phyloP scores from a whole-genome alignment of 1,140 invertebrate species.

The Tetraneura akinire region DNA sequence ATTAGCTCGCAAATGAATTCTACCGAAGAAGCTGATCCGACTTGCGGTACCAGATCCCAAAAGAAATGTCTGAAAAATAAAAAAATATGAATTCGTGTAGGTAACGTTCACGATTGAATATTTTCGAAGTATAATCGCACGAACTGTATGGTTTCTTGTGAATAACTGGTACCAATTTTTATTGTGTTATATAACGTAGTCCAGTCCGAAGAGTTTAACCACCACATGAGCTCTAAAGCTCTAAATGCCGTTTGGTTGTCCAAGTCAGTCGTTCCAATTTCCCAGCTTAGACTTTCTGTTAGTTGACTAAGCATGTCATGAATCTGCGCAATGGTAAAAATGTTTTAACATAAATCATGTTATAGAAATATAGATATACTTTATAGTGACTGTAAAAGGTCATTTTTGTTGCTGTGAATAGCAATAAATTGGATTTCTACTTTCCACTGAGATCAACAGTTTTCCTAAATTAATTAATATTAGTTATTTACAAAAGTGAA shows the following conservation, averaged over 20 bases:
- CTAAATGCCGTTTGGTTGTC: constrained; percentile 60
- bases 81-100: neutral
- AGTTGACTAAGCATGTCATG: constrained; percentile 57
- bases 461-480: too few relatives aligned
- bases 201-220: constrained; percentile 62
- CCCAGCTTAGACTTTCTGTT: constrained; percentile 59
- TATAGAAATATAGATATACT: neutral
- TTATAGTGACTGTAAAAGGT: too few relatives aligned
- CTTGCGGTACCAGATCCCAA: constrained; percentile 71
- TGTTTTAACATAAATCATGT: neutral
- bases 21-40: constrained; percentile 67
- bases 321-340: constrained; percentile 57
- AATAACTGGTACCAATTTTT: constrained; percentile 66
- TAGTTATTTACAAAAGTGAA: too few relatives aligned
- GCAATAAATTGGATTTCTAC: too few relatives aligned
- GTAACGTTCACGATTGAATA: too few relatives aligned
- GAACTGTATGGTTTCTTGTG: constrained; percentile 64
- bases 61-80: constrained; percentile 66
- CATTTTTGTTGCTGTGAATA: too few relatives aligned
- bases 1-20: constrained; percentile 69
- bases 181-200: constrained; percentile 63
- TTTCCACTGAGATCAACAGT: too few relatives aligned
- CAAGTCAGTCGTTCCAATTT: constrained; percentile 60
- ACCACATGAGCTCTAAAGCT: constrained; percentile 61
- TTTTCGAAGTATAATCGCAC: constrained; percentile 1